These are phyloP conservation scores for Pterostichus madidus DNA, from an alignment of 2,888 invertebrate species.

Conservation along the genomic window DNA sequence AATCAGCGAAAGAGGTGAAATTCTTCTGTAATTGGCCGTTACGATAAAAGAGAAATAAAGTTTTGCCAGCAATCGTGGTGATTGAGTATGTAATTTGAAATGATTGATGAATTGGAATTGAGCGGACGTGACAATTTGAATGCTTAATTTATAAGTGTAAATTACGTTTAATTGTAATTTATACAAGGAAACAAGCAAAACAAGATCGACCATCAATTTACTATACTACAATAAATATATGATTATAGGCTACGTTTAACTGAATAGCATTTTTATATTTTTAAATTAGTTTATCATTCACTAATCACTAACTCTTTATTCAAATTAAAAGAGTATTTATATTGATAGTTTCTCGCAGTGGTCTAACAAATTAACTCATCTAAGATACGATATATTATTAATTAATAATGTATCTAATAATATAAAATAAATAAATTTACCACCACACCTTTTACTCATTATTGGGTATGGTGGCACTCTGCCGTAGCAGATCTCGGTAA, in stretches of 20 bases:
- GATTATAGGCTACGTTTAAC: neutral
- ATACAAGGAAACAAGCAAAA: conserved; percentile 14
- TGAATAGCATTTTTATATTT: neutral
- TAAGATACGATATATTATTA: too few species aligned
- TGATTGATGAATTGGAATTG: conserved; percentile 46
- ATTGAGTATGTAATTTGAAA: conserved; percentile 42
- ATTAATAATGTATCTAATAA: too few species aligned
- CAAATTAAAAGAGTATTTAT: too few species aligned
- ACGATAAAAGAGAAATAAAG: conserved; percentile 68
- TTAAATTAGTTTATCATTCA: too few species aligned
- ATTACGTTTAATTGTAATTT: conserved; percentile 39
- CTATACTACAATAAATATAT: neutral
- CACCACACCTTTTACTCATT: too few species aligned
- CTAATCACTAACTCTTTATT: too few species aligned
- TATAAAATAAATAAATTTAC: too few species aligned
- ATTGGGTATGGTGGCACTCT: too few species aligned
- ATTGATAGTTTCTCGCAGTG: too few species aligned
- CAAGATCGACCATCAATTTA: neutral
- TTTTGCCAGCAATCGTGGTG: conserved; percentile 13
- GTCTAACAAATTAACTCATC: too few species aligned
- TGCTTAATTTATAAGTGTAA: conserved; percentile 48
- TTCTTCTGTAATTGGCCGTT: conserved; percentile 70
- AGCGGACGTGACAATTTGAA: conserved; percentile 48
- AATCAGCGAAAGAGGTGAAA: conserved; percentile 65
- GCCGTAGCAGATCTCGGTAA: too few species aligned